Conservation (phyloP, 2,888 invertebrate genomes). For the Alloscopus bannaensis region DNA sequence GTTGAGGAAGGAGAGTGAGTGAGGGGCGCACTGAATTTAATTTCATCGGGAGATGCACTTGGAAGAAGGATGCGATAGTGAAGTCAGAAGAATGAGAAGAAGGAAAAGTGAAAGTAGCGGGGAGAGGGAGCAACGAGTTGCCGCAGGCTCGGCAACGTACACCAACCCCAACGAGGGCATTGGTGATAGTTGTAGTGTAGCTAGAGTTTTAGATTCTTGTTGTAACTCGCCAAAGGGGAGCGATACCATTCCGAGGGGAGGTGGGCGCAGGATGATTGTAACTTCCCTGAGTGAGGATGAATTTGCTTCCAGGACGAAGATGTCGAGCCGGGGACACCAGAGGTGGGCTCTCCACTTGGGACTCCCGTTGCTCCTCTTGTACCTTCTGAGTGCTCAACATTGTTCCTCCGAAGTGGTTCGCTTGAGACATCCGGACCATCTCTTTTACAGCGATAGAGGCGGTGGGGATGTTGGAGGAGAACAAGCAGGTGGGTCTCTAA, state of each 20-base stretch:
- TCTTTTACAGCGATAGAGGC: constrained; percentile 53
- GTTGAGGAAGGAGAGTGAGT: too few relatives aligned
- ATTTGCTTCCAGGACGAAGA: constrained; percentile 15
- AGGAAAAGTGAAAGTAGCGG: too few relatives aligned
- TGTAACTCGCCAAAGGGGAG: constrained; percentile 5
- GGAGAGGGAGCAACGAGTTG: constrained; percentile 11
- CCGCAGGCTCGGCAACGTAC: constrained; percentile 52
- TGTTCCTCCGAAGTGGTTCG: constrained; percentile 57
- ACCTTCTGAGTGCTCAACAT: constrained; percentile 50
- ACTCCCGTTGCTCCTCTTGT: constrained; percentile 35
- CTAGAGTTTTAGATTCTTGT: neutral
- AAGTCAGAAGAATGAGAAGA: too few relatives aligned
- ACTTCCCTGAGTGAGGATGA: neutral
- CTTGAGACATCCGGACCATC: constrained; percentile 59
- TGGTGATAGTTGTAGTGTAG: neutral
- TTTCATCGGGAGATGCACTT: too few relatives aligned
- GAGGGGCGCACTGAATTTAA: too few relatives aligned
- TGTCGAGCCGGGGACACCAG: neutral
- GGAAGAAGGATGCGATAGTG: too few relatives aligned
- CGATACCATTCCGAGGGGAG: constrained; percentile 29
- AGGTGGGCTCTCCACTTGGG: constrained; percentile 31
- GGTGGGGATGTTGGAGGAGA: constrained; percentile 23
- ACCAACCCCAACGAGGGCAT: neutral
- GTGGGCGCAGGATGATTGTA: constrained; percentile 13
- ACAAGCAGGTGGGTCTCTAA: constrained; percentile 17